A percentile compares a stretch with the other conserved stretches of the same genome.
These are phyloP conservation scores for Criorhina ranunculi DNA, from an alignment of 2,888 invertebrate genomes.

Conservation along the genomic window DNA sequence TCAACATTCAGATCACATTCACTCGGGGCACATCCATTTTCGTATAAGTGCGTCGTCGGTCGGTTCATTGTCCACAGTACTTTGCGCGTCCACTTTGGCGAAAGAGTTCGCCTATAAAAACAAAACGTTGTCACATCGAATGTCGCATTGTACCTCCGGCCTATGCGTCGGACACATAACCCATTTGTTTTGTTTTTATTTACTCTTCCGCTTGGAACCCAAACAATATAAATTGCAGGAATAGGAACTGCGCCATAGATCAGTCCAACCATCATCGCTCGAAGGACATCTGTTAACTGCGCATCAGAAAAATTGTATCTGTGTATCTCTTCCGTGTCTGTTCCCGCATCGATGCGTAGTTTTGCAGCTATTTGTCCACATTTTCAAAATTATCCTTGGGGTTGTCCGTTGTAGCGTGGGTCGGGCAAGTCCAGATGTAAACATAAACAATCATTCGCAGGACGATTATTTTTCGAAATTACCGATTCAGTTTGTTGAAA, in stretches of 20 bases:
- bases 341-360: constrained; percentile 11
- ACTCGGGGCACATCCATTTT: constrained; percentile 28
- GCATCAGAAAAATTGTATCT: constrained; percentile 12
- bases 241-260: not conserved
- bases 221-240: constrained; percentile 9
- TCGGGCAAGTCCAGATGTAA: not conserved
- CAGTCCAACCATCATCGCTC: not conserved
- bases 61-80: constrained; percentile 1
- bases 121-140: constrained; percentile 3
- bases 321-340: not conserved
- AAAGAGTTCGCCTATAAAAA: constrained; percentile 21
- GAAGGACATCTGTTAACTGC: constrained; percentile 27
- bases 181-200: constrained; percentile 11
- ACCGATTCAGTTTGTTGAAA: not conserved
- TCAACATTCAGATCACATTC: constrained; percentile 46
- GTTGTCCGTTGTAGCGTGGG: not conserved
- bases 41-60: not conserved
- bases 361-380: constrained; percentile 13
- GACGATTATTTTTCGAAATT: constrained; percentile 13
- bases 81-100: not conserved
- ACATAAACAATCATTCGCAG: constrained; percentile 8
- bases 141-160: not conserved
- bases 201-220: not conserved
- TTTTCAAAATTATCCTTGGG: constrained; percentile 14
- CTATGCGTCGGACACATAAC: not conserved